phyloP scores from a whole-genome alignment of 2,797 vertebrate genomes.

The Onychomys arenicola region DNA sequence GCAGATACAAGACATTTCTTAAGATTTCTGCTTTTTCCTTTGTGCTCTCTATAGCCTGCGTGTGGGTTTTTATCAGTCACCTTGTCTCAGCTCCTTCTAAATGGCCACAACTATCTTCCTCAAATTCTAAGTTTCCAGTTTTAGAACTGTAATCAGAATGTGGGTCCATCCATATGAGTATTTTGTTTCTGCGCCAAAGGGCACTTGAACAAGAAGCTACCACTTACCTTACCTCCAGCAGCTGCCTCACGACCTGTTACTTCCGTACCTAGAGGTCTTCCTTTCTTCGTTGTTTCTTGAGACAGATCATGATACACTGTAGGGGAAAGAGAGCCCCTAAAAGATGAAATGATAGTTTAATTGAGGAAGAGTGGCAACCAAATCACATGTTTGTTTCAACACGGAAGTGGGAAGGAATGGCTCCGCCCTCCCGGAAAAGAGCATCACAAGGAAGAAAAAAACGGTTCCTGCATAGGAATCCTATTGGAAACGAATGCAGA shows the following conservation, averaged over 20 bases:
- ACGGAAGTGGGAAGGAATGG: neutral
- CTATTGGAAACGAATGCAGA: neutral
- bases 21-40: neutral
- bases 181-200: conserved; percentile 22
- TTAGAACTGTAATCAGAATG: conserved; percentile 3
- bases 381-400: conserved; percentile 13
- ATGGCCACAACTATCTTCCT: neutral
- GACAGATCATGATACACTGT: neutral
- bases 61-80: neutral
- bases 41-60: neutral
- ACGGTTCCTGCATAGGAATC: neutral
- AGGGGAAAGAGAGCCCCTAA: neutral
- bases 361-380: neutral
- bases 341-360: neutral
- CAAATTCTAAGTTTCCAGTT: neutral
- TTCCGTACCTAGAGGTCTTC: neutral
- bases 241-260: neutral
- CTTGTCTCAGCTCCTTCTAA: neutral
- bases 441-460: neutral
- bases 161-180: neutral
- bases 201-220: neutral
- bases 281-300: conserved; percentile 43
- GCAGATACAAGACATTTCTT: neutral
- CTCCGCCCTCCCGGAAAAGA: neutral
- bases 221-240: neutral